Evolutionary conservation across 2,888 invertebrate genomes (phyloP).

Genomic region (Rotaria macrura): DNA sequence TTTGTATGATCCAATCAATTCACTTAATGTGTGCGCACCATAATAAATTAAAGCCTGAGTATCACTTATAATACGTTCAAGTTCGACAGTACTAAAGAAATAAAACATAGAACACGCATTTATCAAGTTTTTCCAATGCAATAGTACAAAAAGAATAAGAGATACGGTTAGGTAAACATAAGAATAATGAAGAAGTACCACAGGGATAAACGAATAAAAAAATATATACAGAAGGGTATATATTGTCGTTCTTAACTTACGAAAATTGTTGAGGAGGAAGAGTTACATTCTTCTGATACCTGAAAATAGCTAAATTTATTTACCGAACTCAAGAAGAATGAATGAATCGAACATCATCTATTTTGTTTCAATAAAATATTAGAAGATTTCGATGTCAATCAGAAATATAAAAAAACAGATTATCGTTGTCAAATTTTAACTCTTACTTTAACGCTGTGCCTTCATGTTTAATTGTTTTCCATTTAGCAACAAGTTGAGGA

Average conservation of each 20-base stretch:
- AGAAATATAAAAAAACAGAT: too few species aligned
- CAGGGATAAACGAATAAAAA: background rate
- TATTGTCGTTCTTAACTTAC: background rate
- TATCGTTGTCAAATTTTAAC: background rate
- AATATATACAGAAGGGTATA: background rate
- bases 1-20: background rate
- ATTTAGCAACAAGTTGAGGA: background rate
- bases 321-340: too few species aligned
- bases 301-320: background rate
- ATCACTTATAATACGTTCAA: background rate
- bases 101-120: background rate
- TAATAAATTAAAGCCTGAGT: background rate
- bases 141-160: background rate
- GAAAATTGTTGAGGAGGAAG: background rate
- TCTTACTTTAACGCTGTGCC: background rate
- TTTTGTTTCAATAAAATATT: too few species aligned
- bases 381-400: too few species aligned
- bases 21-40: background rate
- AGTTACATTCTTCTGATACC: background rate
- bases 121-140: background rate
- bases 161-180: background rate
- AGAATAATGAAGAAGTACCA: background rate
- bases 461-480: slow-evolving; percentile 9
- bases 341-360: too few species aligned
- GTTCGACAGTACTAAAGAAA: background rate